Evolutionary conservation across 2,113 vertebrate genomes (phyloP).

Genomic region (Sinocyclocheilus rhinocerous): DNA sequence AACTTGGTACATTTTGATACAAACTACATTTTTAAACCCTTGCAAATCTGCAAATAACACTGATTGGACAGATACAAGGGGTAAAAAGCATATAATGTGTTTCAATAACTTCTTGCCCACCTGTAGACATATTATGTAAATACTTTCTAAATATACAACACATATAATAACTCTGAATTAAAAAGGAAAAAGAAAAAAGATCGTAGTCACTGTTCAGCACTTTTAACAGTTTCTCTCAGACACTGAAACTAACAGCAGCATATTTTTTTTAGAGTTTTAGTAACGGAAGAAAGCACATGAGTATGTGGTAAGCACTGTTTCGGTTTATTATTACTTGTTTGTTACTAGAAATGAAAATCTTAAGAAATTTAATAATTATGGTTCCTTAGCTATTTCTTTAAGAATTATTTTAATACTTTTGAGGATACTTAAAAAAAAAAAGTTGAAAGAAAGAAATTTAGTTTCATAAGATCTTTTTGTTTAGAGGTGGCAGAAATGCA

Average conservation of each 20-base stretch:
- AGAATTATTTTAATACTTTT: not conserved
- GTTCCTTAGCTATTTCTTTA: not conserved
- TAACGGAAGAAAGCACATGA: not conserved
- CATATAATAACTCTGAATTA: not conserved
- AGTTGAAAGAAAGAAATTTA: too few relatives aligned
- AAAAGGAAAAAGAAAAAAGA: not conserved
- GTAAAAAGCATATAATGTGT: not conserved
- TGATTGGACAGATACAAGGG: not conserved
- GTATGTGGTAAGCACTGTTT: not conserved
- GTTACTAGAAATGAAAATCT: not conserved
- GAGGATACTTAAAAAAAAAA: too few relatives aligned
- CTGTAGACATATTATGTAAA: not conserved
- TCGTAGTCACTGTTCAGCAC: not conserved
- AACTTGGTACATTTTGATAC: not conserved
- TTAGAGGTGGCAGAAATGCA: not conserved
- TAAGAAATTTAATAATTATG: not conserved
- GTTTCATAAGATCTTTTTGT: too few relatives aligned
- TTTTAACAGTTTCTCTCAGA: not conserved
- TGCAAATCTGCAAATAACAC: too few relatives aligned
- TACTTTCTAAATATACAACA: not conserved
- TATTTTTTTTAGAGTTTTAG: not conserved
- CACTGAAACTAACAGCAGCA: not conserved
- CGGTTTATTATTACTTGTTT: not conserved
- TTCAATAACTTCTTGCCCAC: not conserved
- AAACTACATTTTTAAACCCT: too few relatives aligned